Evolutionary conservation across 2,113 vertebrate species (phyloP).

Genomic region (Phodopus roborovskii): DNA sequence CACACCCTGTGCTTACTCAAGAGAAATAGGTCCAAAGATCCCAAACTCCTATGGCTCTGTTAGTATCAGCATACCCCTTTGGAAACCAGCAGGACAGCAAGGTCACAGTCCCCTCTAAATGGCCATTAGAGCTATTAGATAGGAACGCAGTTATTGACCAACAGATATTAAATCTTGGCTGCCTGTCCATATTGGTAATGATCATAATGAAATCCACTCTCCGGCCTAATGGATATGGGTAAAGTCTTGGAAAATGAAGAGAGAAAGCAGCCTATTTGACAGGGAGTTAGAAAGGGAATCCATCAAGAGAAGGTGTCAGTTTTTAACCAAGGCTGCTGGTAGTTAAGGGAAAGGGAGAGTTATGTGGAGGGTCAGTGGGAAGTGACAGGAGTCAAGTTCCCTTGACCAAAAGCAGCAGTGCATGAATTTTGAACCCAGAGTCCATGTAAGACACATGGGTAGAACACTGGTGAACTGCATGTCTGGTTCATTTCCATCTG

Average conservation of each 20-base stretch:
- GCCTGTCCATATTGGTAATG: slow-evolving; percentile 4
- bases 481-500: neutral
- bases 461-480: neutral
- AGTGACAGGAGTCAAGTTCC: neutral
- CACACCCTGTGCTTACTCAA: neutral
- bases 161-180: slow-evolving; percentile 61
- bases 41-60: neutral
- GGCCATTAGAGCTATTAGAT: slow-evolving; percentile 47
- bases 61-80: neutral
- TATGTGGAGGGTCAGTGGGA: neutral
- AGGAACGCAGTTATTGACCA: slow-evolving; percentile 49
- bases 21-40: neutral
- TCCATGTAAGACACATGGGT: neutral
- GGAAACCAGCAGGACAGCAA: neutral
- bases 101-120: neutral
- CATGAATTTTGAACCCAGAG: neutral
- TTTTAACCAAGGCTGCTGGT: neutral
- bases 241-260: slow-evolving; percentile 50
- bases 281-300: neutral
- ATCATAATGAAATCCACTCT: slow-evolving; percentile 59
- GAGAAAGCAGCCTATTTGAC: neutral
- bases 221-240: slow-evolving; percentile 19
- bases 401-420: neutral
- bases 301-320: neutral
- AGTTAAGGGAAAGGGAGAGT: neutral